Evolutionary conservation across 37 sponge, comb jelly and placozoan genomes (phyloP).

Genomic region (Theonella swinhoei): DNA sequence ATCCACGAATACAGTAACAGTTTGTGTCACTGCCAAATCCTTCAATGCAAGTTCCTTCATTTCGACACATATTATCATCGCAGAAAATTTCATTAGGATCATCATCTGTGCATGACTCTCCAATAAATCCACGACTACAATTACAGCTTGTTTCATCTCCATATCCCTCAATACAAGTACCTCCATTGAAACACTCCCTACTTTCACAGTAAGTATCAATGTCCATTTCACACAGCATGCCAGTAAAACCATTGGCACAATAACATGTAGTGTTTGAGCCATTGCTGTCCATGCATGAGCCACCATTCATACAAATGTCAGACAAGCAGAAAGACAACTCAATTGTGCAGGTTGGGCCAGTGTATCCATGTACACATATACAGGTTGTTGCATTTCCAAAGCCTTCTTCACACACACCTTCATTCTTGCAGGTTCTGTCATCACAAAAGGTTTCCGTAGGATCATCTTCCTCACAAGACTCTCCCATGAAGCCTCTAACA

Average conservation of each 20-base stretch:
- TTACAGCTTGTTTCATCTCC: not conserved
- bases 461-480: no score
- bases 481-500: no score
- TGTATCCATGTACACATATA: conserved; percentile 40
- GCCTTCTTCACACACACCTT: conserved; percentile 53
- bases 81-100: not conserved
- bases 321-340: conserved; percentile 11
- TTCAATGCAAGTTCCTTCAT: conserved; percentile 10
- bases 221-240: not conserved
- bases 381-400: conserved; percentile 26
- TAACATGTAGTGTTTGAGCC: no score
- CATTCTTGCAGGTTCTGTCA: no score
- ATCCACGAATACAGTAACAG: conserved; percentile 36
- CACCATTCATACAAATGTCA: conserved; percentile 32
- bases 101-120: not conserved
- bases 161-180: not conserved
- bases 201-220: not conserved
- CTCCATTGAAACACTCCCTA: not conserved
- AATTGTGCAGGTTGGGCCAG: no score
- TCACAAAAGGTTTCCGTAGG: no score
- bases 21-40: not conserved
- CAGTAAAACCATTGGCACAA: conserved; percentile 3
- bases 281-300: conserved; percentile 29
- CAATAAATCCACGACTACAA: not conserved
- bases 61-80: not conserved